Conservation (phyloP, 2,797 vertebrate species). For the Hydrocynus forskahlii region DNA sequence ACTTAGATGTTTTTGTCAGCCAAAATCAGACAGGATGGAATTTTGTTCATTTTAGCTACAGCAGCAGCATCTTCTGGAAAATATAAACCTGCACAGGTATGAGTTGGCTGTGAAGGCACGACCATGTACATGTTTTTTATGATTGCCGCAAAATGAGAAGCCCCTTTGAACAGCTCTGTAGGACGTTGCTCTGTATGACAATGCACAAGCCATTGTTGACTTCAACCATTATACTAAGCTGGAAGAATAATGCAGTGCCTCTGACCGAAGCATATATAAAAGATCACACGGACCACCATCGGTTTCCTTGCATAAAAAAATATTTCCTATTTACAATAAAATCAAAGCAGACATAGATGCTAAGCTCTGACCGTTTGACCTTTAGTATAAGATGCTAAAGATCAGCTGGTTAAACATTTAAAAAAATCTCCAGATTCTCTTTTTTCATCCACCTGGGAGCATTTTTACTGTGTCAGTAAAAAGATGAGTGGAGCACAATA, state of each 20-base stretch:
- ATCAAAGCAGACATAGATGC: slow-evolving; percentile 18
- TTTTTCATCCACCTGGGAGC: slow-evolving; percentile 12
- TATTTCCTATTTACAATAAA: slow-evolving; percentile 57
- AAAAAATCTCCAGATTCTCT: slow-evolving; percentile 14
- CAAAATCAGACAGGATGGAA: slow-evolving; percentile 2
- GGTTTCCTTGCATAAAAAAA: slow-evolving; percentile 54
- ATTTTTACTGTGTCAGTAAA: slow-evolving; percentile 10
- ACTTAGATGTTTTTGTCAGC: neutral
- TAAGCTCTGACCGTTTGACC: slow-evolving; percentile 45
- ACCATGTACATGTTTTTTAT: slow-evolving; percentile 35
- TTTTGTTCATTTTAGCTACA: slow-evolving; percentile 31
- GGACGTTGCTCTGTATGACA: slow-evolving; percentile 36
- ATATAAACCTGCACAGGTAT: slow-evolving; percentile 32
- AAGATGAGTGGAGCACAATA: slow-evolving; percentile 20
- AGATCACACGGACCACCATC: slow-evolving; percentile 23
- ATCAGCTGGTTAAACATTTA: slow-evolving; percentile 38
- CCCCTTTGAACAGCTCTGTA: slow-evolving; percentile 29
- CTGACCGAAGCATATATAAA: slow-evolving; percentile 38
- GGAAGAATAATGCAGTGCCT: slow-evolving; percentile 45
- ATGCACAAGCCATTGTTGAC: slow-evolving; percentile 29
- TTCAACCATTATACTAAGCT: slow-evolving; percentile 27
- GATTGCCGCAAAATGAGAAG: slow-evolving; percentile 25
- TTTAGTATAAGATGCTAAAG: slow-evolving; percentile 39
- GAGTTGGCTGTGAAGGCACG: slow-evolving; percentile 41
- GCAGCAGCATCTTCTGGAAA: slow-evolving; percentile 15